Conservation (phyloP, 2,888 invertebrate genomes). For the Rhamnusium bicolor region DNA sequence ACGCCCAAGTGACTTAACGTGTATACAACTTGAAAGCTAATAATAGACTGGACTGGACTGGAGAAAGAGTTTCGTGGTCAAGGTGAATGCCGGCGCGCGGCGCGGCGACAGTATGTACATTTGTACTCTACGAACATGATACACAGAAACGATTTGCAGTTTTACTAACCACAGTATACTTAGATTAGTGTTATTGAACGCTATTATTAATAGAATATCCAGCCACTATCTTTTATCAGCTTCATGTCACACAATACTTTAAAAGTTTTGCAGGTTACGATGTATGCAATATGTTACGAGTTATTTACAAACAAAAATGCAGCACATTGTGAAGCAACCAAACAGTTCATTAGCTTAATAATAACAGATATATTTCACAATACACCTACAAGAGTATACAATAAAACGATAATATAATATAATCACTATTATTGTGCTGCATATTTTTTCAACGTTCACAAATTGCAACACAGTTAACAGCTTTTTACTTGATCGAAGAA, state of each 20-base stretch:
- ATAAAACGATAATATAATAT: not conserved
- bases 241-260: not conserved
- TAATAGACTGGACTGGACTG: no score
- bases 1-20: no score
- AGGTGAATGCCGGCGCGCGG: no score
- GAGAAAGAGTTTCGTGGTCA: no score
- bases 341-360: not conserved
- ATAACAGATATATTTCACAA: not conserved
- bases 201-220: no score
- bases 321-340: not conserved
- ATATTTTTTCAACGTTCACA: not conserved
- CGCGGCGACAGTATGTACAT: no score
- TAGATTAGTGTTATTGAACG: no score
- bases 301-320: not conserved
- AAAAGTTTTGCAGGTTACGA: not conserved
- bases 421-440: not conserved
- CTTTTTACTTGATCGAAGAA: not conserved
- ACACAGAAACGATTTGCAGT: no score
- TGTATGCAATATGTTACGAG: not conserved
- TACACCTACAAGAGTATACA: not conserved
- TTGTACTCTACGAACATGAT: no score
- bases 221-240: no score
- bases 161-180: no score
- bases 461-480: conserved; percentile 4
- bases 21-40: no score